A percentile compares a stretch with the other conserved stretches of the same genome.
phyloP scores from a whole-genome alignment of 2,113 vertebrate species.

The Paralichthys olivaceus region DNA sequence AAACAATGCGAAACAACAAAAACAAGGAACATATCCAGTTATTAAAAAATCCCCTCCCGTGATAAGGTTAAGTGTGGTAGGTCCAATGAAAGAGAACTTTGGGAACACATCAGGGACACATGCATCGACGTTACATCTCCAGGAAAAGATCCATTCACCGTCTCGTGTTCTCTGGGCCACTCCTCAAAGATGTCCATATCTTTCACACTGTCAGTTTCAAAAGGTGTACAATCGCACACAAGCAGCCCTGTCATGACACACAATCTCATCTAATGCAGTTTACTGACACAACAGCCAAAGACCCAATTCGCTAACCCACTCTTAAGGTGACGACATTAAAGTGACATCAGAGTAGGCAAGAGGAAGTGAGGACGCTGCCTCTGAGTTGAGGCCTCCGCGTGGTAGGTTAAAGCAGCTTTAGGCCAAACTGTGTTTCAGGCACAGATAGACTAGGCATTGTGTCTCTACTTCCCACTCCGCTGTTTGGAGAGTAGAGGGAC shows the following conservation, averaged over 20 bases:
- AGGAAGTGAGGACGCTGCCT: slow-evolving; percentile 51
- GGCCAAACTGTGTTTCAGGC: slow-evolving; percentile 76
- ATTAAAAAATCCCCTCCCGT: slow-evolving; percentile 59
- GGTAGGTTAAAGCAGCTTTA: slow-evolving; percentile 60
- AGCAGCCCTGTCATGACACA: slow-evolving; percentile 37
- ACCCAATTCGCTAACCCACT: slow-evolving; percentile 23
- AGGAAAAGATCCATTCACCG: slow-evolving; percentile 23
- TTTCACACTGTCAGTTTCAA: slow-evolving; percentile 22
- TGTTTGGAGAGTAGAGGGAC: slow-evolving; percentile 45
- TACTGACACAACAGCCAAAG: slow-evolving; percentile 36
- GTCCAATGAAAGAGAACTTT: slow-evolving; percentile 73
- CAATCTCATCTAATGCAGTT: slow-evolving; percentile 40
- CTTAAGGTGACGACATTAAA: slow-evolving; percentile 47
- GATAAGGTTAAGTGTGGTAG: slow-evolving; percentile 68
- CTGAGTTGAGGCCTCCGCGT: slow-evolving; percentile 61
- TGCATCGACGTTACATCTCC: slow-evolving; percentile 38
- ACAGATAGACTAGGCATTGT: slow-evolving; percentile 74
- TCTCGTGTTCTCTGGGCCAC: slow-evolving; percentile 15
- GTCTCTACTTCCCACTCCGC: slow-evolving; percentile 51
- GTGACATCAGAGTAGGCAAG: slow-evolving; percentile 65
- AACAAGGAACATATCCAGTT: slow-evolving; percentile 70
- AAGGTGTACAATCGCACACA: slow-evolving; percentile 35
- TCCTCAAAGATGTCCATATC: slow-evolving; percentile 17
- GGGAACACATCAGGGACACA: slow-evolving; percentile 59
- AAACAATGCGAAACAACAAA: slow-evolving; percentile 51